phyloP scores from a whole-genome alignment of 2,113 vertebrate species.

The Hypanus sabinus region DNA sequence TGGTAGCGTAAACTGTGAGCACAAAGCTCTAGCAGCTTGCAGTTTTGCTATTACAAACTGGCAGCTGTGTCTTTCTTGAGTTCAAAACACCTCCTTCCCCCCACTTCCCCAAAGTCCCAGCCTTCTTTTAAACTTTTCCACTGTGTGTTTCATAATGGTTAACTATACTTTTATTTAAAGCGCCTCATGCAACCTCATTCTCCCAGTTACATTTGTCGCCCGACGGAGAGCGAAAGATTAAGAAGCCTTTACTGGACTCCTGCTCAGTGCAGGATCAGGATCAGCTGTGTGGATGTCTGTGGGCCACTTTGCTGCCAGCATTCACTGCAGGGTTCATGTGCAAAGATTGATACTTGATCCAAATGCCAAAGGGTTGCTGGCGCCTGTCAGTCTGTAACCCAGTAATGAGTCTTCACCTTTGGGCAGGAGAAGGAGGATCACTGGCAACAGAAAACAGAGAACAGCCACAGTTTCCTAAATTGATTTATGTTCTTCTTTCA shows the following conservation, averaged over 20 bases:
- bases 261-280: neutral
- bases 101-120: neutral
- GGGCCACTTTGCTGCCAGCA: neutral
- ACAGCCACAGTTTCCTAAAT: neutral
- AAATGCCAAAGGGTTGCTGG: neutral
- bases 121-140: neutral
- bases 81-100: too few relatives aligned
- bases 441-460: neutral
- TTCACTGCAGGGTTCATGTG: neutral
- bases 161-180: neutral
- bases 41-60: neutral
- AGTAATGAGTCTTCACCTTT: neutral
- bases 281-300: neutral
- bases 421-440: neutral
- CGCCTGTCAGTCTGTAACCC: neutral
- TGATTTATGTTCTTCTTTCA: neutral
- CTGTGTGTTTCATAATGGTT: neutral
- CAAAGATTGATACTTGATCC: neutral
- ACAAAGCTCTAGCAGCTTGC: neutral
- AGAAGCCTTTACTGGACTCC: neutral
- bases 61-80: neutral
- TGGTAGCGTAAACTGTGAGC: neutral
- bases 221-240: neutral
- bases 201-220: neutral
- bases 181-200: neutral